Conservation (phyloP, 2,797 vertebrate genomes). For the Ctenopoma multispine region DNA sequence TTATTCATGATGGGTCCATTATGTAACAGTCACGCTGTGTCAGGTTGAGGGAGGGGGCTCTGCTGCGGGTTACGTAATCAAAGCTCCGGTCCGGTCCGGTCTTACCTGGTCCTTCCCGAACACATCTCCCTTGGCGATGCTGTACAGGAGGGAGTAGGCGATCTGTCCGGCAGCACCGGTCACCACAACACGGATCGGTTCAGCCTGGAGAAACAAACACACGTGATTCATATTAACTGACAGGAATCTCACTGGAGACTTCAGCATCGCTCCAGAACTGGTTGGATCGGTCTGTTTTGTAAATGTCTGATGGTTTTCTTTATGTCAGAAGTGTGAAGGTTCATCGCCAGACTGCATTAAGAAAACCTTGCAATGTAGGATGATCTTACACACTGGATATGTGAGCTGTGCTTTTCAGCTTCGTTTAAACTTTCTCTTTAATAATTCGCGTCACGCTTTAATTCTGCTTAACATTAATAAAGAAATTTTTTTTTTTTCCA, state of each 20-base stretch:
- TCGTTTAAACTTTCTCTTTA: not conserved
- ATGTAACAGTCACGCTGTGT: slow-evolving; percentile 30
- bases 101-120: slow-evolving; percentile 96
- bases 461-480: not conserved
- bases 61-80: slow-evolving; percentile 30
- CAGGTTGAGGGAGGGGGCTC: not conserved
- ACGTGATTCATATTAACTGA: not conserved
- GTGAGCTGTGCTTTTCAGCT: fast-evolving
- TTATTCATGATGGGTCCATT: slow-evolving; percentile 43
- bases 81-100: not conserved
- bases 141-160: slow-evolving; percentile 95
- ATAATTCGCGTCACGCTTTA: not conserved
- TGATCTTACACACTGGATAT: not conserved
- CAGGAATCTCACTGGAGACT: not conserved
- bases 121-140: slow-evolving; percentile 96
- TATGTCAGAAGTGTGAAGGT: not conserved
- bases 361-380: not conserved
- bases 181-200: slow-evolving; percentile 92
- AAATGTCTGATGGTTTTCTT: not conserved
- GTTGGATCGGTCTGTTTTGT: not conserved
- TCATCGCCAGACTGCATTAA: not conserved
- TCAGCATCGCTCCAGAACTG: not conserved
- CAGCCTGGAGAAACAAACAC: slow-evolving; percentile 79
- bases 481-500: too few relatives aligned
- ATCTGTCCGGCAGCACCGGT: slow-evolving; percentile 97